Conservation (phyloP, 2,797 vertebrate species). For the Bradypus variegatus region DNA sequence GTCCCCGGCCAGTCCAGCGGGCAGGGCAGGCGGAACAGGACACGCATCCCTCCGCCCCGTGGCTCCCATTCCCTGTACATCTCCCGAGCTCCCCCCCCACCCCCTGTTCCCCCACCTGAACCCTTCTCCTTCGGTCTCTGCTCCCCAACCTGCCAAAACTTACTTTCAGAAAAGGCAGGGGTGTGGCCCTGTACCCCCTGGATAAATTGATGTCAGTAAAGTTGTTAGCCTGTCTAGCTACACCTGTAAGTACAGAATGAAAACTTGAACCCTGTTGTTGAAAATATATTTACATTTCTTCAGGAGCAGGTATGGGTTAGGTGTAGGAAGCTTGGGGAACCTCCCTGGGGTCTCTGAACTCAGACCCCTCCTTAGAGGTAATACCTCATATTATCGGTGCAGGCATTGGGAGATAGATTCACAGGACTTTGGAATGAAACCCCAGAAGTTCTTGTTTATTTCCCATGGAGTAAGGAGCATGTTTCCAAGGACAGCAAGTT, state of each 20-base stretch:
- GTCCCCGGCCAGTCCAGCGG: not conserved
- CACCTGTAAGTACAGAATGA: not conserved
- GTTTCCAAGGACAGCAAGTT: not conserved
- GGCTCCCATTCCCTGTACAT: not conserved
- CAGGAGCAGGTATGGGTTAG: not conserved
- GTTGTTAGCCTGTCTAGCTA: not conserved
- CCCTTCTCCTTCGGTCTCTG: fast-evolving
- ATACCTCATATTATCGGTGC: fast-evolving
- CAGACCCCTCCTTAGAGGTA: too few relatives aligned
- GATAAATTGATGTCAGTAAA: fast-evolving
- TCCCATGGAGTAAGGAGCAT: not conserved
- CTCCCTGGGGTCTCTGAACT: not conserved
- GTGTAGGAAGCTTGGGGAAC: not conserved
- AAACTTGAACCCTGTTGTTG: not conserved
- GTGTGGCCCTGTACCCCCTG: not conserved
- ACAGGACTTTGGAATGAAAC: not conserved
- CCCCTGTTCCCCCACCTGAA: not conserved
- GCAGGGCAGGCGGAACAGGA: not conserved
- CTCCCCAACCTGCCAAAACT: not conserved
- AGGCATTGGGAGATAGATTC: too few relatives aligned
- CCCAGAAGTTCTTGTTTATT: not conserved
- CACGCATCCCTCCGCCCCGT: too few relatives aligned
- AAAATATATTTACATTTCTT: not conserved
- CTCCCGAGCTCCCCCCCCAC: not conserved
- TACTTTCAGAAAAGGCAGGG: not conserved